phyloP scores from a whole-genome alignment of 2,888 invertebrate species.

The Fissipunctia ypsillon region DNA sequence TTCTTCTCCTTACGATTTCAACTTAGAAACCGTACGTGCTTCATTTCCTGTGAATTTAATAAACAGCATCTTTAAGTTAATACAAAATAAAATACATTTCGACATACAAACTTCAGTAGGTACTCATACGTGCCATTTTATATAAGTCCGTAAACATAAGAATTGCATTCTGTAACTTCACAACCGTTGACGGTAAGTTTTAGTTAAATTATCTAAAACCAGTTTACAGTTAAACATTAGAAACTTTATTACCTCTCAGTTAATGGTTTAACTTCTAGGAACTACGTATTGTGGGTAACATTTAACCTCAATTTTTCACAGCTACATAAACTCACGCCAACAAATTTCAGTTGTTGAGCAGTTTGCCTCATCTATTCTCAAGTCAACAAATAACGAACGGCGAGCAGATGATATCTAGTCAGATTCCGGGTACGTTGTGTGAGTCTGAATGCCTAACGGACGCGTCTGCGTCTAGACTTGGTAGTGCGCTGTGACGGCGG shows the following conservation, averaged over 20 bases:
- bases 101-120: not conserved
- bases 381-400: conserved; percentile 78
- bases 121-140: too few relatives aligned
- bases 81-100: not conserved
- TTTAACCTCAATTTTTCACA: conserved; percentile 36
- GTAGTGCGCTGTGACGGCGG: conserved; percentile 75
- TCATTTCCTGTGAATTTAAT: conserved; percentile 39
- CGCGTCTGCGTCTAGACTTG: conserved; percentile 76
- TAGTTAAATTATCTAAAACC: conserved; percentile 35
- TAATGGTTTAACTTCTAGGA: conserved; percentile 48
- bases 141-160: conserved; percentile 2
- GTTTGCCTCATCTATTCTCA: conserved; percentile 69
- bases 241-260: conserved; percentile 49
- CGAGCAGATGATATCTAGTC: conserved; percentile 84
- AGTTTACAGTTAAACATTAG: conserved; percentile 39
- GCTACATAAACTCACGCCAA: conserved; percentile 6
- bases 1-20: conserved; percentile 51
- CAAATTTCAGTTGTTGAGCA: conserved; percentile 56
- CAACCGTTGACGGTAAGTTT: conserved; percentile 15
- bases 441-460: conserved; percentile 87
- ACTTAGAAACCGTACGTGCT: conserved; percentile 29
- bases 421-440: conserved; percentile 83
- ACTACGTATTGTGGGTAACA: conserved; percentile 19
- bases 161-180: conserved; percentile 17
- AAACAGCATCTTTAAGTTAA: not conserved